phyloP scores from a whole-genome alignment of 1,140 invertebrate genomes.

The Limonius californicus region DNA sequence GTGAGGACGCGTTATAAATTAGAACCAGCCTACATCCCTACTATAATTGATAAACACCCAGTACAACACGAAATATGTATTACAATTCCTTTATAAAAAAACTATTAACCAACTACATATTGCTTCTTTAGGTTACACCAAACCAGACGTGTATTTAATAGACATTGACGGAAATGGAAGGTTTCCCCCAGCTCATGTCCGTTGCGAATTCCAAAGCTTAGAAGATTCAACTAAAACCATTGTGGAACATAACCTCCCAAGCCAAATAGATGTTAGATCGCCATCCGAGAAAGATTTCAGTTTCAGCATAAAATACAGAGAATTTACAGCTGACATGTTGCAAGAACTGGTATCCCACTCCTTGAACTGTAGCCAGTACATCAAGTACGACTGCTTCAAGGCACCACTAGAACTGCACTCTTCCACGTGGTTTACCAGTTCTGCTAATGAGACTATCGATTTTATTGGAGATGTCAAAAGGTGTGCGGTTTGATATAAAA shows the following conservation, averaged over 20 bases:
- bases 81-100: too few species aligned
- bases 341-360: slow-evolving; percentile 86
- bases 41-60: too few species aligned
- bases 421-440: slow-evolving; percentile 86
- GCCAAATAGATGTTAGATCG: slow-evolving; percentile 81
- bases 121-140: slow-evolving; percentile 59
- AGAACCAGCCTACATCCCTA: too few species aligned
- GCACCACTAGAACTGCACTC: slow-evolving; percentile 83
- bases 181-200: slow-evolving; percentile 84
- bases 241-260: slow-evolving; percentile 88
- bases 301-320: slow-evolving; percentile 80
- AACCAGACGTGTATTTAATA: slow-evolving; percentile 84
- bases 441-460: slow-evolving; percentile 71
- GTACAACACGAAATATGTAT: too few species aligned
- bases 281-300: slow-evolving; percentile 72
- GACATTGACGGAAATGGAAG: slow-evolving; percentile 92
- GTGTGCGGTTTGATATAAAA: too few species aligned
- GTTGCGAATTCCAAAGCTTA: slow-evolving; percentile 84
- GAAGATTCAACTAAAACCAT: slow-evolving; percentile 86
- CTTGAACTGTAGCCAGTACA: slow-evolving; percentile 82
- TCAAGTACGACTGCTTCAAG: slow-evolving; percentile 88
- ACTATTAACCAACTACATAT: too few species aligned
- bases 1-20: too few species aligned
- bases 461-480: slow-evolving; percentile 80
- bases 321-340: slow-evolving; percentile 86